Evolutionary conservation across 2,113 vertebrate species (phyloP), one percentile per base, ranked within the genome.

Genomic region (Neogobius melanostomus): DNA sequence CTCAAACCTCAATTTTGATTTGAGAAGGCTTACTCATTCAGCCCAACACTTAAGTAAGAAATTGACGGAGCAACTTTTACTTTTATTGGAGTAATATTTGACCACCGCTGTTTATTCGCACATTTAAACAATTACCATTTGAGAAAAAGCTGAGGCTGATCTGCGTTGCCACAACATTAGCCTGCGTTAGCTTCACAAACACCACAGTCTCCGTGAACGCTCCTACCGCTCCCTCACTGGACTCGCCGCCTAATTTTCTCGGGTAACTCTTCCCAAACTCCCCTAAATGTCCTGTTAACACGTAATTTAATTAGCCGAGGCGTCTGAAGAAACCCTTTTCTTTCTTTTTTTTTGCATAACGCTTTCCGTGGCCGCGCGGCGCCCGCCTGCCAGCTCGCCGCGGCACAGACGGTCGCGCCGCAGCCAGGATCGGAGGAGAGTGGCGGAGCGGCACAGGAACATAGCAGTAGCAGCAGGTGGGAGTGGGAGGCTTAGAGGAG

Each of bases 401-500:
- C 88, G 85, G 90, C 88, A 92, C 92, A 94, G 92, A 94, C 90
- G 92, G 92, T 74, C 75, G 84, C 85, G 89, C 89, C 92, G 87
- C 84, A 91, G 92, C 91, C 92, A 93, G 91, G 90, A 36, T 36
- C 28, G 28, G 28, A 93, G 75, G 75, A 7, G n/a, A 53, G 85
- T 90, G 91, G 85, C 91, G 89, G 91, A 83, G 88, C 90, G 11
- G 49, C 49, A 4, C 6, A 89, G 91, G 92, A 93, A 93, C 92
- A 94, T 93, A 94, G 93, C 93, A 92, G 91, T 92, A 85, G 85
- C 90, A 91, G 84, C 93, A 93, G 92, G 93, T 93, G 93, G 90
- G 91, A 93, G 93, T 94, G 93, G 93, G 93, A 87, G 93, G 93
- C 85, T 88, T 86, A 89, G 92, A 92, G 91, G 90, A 90, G 88